A percentile compares a stretch with the other conserved stretches of the same genome.
Conservation (phyloP, 2,797 vertebrate species). For the Clarias fuscus region DNA sequence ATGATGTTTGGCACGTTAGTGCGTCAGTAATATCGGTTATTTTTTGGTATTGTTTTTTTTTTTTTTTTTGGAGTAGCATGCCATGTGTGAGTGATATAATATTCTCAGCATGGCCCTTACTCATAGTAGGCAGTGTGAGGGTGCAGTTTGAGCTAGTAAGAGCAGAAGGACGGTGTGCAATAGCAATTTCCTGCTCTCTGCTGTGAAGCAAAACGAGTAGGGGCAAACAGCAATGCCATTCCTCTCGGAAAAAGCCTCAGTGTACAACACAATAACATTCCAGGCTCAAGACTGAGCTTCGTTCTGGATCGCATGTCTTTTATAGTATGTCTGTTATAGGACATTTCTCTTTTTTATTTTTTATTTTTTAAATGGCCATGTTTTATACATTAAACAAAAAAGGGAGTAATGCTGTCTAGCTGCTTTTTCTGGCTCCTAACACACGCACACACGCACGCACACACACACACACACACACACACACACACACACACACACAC, state of each 20-base stretch:
- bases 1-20: background rate
- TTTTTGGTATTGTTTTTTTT: background rate
- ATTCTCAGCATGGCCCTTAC: background rate
- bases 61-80: background rate
- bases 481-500: too few relatives aligned
- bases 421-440: background rate
- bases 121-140: background rate
- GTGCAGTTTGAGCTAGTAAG: background rate
- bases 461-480: background rate
- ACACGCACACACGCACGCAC: background rate
- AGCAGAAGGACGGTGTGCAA: slow-evolving; percentile 16
- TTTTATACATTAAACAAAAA: background rate
- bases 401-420: background rate
- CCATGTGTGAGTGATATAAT: slow-evolving; percentile 8
- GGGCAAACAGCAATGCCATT: background rate
- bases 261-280: background rate
- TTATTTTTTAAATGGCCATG: background rate
- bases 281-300: background rate
- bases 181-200: slow-evolving; percentile 15
- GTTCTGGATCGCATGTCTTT: background rate
- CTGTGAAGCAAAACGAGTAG: slow-evolving; percentile 23
- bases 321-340: background rate
- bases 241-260: background rate
- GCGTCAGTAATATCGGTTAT: background rate
- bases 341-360: background rate